phyloP scores from a whole-genome alignment of 2,888 invertebrate species.

The Hydriomena furcata region DNA sequence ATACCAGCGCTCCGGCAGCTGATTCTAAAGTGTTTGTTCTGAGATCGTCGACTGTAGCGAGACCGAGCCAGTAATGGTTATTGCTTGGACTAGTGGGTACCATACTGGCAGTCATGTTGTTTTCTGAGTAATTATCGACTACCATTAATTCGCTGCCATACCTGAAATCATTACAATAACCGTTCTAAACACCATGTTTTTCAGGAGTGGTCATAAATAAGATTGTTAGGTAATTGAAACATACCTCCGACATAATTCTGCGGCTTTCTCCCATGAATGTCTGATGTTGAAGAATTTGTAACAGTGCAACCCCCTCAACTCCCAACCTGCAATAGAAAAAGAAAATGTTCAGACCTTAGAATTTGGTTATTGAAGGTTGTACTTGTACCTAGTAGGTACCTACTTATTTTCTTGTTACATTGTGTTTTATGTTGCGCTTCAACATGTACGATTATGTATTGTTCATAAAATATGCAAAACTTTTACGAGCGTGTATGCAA shows the following conservation, averaged over 20 bases:
- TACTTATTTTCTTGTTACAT: neutral
- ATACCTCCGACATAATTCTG: constrained; percentile 97
- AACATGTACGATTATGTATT: neutral
- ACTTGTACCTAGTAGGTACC: too few relatives aligned
- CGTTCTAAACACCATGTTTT: neutral
- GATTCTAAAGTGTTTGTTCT: constrained; percentile 97
- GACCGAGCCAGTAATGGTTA: constrained; percentile 94
- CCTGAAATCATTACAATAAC: constrained; percentile 74
- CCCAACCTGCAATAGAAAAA: constrained; percentile 91
- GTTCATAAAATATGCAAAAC: constrained; percentile 15
- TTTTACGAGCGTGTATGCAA: neutral
- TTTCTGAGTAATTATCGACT: constrained; percentile 95
- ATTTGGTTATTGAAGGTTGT: neutral
- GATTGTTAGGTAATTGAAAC: constrained; percentile 38
- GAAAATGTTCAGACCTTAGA: constrained; percentile 26
- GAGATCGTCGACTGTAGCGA: constrained; percentile 95
- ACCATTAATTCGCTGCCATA: constrained; percentile 97
- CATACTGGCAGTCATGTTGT: constrained; percentile 94
- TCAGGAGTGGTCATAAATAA: neutral
- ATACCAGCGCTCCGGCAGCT: constrained; percentile 94
- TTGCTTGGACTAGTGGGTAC: constrained; percentile 87
- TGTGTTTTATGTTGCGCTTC: neutral
- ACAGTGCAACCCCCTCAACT: constrained; percentile 94
- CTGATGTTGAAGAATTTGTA: constrained; percentile 98
- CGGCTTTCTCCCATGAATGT: constrained; percentile 98